A percentile compares a stretch with the other conserved stretches of the same genome.
phyloP scores from a whole-genome alignment of 37 sponge, comb jelly and placozoan species.

The Dysidea cf. avara region DNA sequence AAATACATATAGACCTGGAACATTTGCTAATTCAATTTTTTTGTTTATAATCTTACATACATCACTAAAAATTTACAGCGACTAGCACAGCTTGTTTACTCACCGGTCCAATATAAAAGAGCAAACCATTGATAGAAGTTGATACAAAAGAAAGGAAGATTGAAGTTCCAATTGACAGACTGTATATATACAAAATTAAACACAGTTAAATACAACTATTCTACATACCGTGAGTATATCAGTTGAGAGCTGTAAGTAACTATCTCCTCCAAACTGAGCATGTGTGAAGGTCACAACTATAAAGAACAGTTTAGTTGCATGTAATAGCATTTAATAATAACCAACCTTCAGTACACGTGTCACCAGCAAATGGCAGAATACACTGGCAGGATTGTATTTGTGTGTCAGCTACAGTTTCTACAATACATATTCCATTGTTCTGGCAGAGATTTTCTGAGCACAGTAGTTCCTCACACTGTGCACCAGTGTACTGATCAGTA shows the following conservation, averaged over 20 bases:
- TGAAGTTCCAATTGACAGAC: constrained; percentile 14
- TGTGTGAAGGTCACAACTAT: constrained; percentile 29
- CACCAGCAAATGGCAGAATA: constrained; percentile 57
- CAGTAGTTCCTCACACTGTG: constrained; percentile 50
- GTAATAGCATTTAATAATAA: background rate
- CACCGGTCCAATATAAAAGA: constrained; percentile 66
- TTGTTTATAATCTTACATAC: background rate
- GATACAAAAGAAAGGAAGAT: constrained; percentile 32
- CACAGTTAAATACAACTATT: background rate
- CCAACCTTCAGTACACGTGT: constrained; percentile 51
- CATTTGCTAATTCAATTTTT: background rate
- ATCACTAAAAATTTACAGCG: background rate
- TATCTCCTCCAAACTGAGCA: constrained; percentile 26
- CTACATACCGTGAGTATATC: background rate
- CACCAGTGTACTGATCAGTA: constrained; percentile 13
- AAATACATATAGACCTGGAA: background rate
- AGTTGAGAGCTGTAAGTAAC: constrained; percentile 38
- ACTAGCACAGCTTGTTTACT: constrained; percentile 6
- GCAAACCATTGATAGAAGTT: constrained; percentile 32
- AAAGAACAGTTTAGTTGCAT: constrained; percentile 5
- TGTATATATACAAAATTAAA: background rate
- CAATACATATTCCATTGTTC: constrained; percentile 39
- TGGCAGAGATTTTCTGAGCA: constrained; percentile 20
- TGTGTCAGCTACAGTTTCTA: constrained; percentile 1
- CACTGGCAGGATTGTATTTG: constrained; percentile 42